Evolutionary conservation across 2,888 invertebrate species (phyloP), one percentile per base, ranked within the genome.

Genomic region (Endotricha flammealis): DNA sequence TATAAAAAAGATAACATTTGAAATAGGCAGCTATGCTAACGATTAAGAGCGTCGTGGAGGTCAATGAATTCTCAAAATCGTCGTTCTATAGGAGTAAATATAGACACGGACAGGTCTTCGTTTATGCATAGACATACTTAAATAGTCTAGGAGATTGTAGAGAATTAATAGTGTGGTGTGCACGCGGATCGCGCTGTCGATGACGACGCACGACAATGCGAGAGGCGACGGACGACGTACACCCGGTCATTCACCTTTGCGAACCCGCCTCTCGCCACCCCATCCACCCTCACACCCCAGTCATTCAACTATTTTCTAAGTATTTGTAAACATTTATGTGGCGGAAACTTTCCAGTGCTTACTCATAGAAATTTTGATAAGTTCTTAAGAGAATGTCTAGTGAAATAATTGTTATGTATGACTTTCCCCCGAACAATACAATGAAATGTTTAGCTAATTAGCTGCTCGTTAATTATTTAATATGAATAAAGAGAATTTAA

Each of bases 301-400:
- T 41, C 47, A 48, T 48, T 48, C 47, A 53, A 39, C 45, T 46
- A 49, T 50, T 48, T 47, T 42, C 36, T 38, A 41, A 50, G 44
- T 40, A 41, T 50, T 46, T 35, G 38, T 48, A 44, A 47, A 46
- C 37, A 44, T 33, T 14, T 4, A 1, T 9, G n/a, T 16, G 3
- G 16, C 16, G 6, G 6, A 16, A 4, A 16, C 6, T 16, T 16
- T n/a, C n/a, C n/a, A n/a, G n/a, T n/a, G n/a, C n/a, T n/a, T n/a
- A n/a, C 16, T 16, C 6, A 16, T 6, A 4, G 16, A 16, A 16
- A 16, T 6, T 6, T 16, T 16, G n/a, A n/a, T n/a, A n/a, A n/a
- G n/a, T n/a, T 16, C 16, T 16, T 6, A 16, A 16, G 16, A 16
- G 12, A 8, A 12, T 27, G 12, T 11, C 12, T 27, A 20, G 28